Evolutionary conservation across 1,140 invertebrate species (phyloP).

Genomic region (Eufriesea mexicana): DNA sequence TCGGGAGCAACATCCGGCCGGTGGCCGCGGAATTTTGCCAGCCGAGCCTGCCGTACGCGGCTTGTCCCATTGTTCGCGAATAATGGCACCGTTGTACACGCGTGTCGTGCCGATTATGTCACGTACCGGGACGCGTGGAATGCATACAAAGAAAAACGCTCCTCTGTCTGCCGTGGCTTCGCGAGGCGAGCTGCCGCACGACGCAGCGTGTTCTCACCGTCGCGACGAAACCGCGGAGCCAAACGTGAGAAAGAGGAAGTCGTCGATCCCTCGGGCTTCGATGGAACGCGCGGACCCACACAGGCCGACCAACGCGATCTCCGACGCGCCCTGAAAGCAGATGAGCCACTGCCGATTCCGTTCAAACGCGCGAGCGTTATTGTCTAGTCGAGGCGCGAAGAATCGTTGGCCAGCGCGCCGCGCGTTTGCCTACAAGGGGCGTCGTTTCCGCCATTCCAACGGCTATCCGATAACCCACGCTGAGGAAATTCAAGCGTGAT

Average conservation of each 20-base stretch:
- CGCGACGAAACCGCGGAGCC: slow-evolving; percentile 28
- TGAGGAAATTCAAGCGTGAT: background rate
- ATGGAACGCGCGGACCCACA: slow-evolving; percentile 5
- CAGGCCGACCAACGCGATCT: background rate
- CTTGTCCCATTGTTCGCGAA: slow-evolving; percentile 61
- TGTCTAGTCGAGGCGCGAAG: background rate
- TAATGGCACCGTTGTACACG: slow-evolving; percentile 61
- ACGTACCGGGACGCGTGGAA: slow-evolving; percentile 61
- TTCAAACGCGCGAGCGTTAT: background rate
- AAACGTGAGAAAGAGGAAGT: slow-evolving; percentile 61
- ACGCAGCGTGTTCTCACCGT: slow-evolving; percentile 11
- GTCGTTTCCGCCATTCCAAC: too few relatives aligned
- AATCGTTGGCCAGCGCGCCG: background rate
- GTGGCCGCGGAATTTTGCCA: slow-evolving; percentile 49
- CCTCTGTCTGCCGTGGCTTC: background rate
- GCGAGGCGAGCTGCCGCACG: slow-evolving; percentile 2
- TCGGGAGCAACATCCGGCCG: slow-evolving; percentile 44
- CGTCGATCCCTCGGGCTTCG: slow-evolving; percentile 16
- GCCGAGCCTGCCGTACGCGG: slow-evolving; percentile 25
- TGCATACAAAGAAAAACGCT: slow-evolving; percentile 62
- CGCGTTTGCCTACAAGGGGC: too few relatives aligned
- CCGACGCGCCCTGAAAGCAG: slow-evolving; percentile 17
- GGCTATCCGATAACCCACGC: background rate
- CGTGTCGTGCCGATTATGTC: slow-evolving; percentile 65
- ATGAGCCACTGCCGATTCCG: background rate